Evolutionary conservation across 1,140 invertebrate species (phyloP).

Genomic region (Nasonia vitripennis): DNA sequence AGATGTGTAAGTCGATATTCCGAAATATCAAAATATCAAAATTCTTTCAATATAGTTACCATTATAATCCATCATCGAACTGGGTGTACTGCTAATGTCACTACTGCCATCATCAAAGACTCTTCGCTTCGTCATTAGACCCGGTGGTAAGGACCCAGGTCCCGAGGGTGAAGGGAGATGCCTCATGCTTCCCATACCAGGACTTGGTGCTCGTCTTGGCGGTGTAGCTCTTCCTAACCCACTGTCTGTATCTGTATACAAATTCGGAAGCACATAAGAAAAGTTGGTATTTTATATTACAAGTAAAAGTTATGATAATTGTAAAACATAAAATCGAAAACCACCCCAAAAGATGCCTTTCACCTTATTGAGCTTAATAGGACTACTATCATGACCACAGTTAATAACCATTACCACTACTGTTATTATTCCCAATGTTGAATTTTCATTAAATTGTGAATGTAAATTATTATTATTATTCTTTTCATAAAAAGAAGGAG

Average conservation of each 20-base stretch:
- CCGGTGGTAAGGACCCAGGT: conserved; percentile 87
- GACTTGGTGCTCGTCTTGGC: conserved; percentile 86
- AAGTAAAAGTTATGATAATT: conserved; percentile 47
- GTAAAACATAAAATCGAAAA: conserved; percentile 37
- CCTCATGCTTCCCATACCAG: conserved; percentile 78
- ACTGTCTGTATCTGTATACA: conserved; percentile 83
- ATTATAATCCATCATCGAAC: conserved; percentile 90
- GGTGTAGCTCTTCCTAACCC: conserved; percentile 87
- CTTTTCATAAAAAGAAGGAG: not conserved
- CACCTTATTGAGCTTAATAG: conserved; percentile 21
- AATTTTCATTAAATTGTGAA: not conserved
- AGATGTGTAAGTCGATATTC: conserved; percentile 11
- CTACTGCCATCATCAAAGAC: conserved; percentile 89
- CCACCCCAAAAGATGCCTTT: conserved; percentile 22
- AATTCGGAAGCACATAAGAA: conserved; percentile 64
- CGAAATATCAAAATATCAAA: not conserved
- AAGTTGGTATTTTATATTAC: not conserved
- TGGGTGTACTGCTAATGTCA: conserved; percentile 87
- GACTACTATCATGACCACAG: not conserved
- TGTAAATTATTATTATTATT: not conserved
- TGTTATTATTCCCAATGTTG: conserved; percentile 28
- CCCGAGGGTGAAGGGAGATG: conserved; percentile 85
- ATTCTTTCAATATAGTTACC: conserved; percentile 73
- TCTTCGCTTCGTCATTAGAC: conserved; percentile 86
- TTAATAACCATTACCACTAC: conserved; percentile 44